Evolutionary conservation across 1,140 invertebrate species (phyloP), one percentile per base, ranked within the genome.

Genomic region (Megalopta genalis): DNA sequence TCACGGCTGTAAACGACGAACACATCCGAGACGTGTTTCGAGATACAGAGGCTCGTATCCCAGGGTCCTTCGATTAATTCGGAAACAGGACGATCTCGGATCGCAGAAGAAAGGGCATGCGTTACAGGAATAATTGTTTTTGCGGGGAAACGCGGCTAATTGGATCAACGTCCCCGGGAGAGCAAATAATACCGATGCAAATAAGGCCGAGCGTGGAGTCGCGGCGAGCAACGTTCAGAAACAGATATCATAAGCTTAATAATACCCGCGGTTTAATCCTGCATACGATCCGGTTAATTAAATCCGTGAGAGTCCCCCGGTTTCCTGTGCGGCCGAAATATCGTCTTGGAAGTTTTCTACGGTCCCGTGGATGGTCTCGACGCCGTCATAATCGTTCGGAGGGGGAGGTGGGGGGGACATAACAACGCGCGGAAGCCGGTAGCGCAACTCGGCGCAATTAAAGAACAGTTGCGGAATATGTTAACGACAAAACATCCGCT

Each of bases 371-470:
- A 14, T n/a, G 68, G 27, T 46, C 63, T 71, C 49, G 42, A 46
- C 65, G 81, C 68, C 77, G 73, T 64, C 71, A 77, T 84, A 86
- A 82, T 52, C 42, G 54, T n/a, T n/a, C n/a, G n/a, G n/a, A n/a
- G n/a, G n/a, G n/a, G n/a, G n/a, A n/a, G 32, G 32, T 32, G 14
- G 46, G 32, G 68, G 82, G n/a, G n/a, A n/a, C n/a, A 84, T 82
- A 85, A 84, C 64, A n/a, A 57, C 18, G n/a, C n/a, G 21, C 84
- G 82, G 86, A 84, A 84, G 74, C 72, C 68, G 49, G 21, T 21
- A 8, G 6, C 6, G 64, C 84, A 64, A 75, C 32, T 4, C 32
- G 32, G 57, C 82, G 68, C 79, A 74, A 84, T 76, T 32, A 85
- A 21, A 85, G 80, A 75, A n/a, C 42, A 67, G 63, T 39, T 59